Evolutionary conservation across 2,113 vertebrate genomes (phyloP), one percentile per base, ranked within the genome.

Genomic region (Crotalus tigris): DNA sequence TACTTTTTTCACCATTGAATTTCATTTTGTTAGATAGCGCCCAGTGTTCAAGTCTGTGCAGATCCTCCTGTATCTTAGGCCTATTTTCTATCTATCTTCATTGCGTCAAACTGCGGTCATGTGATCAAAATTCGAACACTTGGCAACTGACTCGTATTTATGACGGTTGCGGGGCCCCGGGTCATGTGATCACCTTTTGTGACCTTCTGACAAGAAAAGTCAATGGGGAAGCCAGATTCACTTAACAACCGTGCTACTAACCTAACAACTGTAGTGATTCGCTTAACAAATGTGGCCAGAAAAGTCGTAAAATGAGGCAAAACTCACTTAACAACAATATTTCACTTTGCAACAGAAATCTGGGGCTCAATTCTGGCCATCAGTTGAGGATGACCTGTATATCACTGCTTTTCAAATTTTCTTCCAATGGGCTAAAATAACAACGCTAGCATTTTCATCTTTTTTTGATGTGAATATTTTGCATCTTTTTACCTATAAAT

Each of bases 31-130:
- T 44, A 44, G 44, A 44, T 44, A 44, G 44, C 44, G 44, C 44
- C 0, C 44, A 44, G 44, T 44, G 44, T 44, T 44, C 44, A 44
- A 44, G 3, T 44, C 44, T 44, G 44, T 44, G 2, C 44, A 44
- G 44, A 0, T 44, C 44, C 44, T 44, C 44, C 44, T 44, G 44
- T 44, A 44, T 44, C 44, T 44, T 44, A 3, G 3, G 44, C 44
- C 44, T 44, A 44, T 44, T 44, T 44, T 44, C 44, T 44, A 44
- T 44, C 44, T 44, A 3, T 44, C 3, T 44, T 44, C 44, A 49
- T 1, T 7, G 49, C 1, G 6, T 1, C 6, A 2, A 2, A 2
- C 44, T 3, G 3, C 44, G 4, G 4, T n/a, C 4, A n/a, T 12
- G 11, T n/a, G 61, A 64, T 13, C 26, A 64, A n/a, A 64, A n/a